Conservation (phyloP, 1,140 invertebrate genomes). For the Glomeris maerens region DNA sequence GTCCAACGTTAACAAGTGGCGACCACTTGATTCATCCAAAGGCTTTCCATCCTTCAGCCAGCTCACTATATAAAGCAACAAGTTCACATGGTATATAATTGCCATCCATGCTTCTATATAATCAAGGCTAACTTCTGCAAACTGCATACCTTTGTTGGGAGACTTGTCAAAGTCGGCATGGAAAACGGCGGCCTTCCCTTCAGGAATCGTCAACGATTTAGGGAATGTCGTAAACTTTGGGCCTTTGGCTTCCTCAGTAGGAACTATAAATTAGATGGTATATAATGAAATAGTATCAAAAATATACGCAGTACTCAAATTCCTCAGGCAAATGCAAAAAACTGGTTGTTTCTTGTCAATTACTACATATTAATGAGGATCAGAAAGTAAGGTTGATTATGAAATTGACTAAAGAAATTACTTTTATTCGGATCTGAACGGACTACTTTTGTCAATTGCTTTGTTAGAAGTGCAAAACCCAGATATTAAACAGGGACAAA, state of each 20-base stretch:
- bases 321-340: background rate
- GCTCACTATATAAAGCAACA: conserved; percentile 34
- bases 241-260: conserved; percentile 66
- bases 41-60: conserved; percentile 88
- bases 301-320: background rate
- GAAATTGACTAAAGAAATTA: no score
- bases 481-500: no score
- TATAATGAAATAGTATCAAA: background rate
- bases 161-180: conserved; percentile 58
- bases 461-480: no score
- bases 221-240: conserved; percentile 81
- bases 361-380: no score
- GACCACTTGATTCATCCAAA: conserved; percentile 54
- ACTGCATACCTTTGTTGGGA: conserved; percentile 45
- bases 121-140: no score
- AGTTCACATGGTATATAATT: no score
- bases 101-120: no score
- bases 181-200: conserved; percentile 66
- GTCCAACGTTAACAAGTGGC: conserved; percentile 67
- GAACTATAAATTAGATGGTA: conserved; percentile 51
- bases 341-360: no score
- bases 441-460: no score
- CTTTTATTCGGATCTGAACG: no score
- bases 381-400: no score
- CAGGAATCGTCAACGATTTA: conserved; percentile 63